Base-by-base conservation (phyloP, 1,140 invertebrate species). In the Propsilocerus akamusi region DNA sequence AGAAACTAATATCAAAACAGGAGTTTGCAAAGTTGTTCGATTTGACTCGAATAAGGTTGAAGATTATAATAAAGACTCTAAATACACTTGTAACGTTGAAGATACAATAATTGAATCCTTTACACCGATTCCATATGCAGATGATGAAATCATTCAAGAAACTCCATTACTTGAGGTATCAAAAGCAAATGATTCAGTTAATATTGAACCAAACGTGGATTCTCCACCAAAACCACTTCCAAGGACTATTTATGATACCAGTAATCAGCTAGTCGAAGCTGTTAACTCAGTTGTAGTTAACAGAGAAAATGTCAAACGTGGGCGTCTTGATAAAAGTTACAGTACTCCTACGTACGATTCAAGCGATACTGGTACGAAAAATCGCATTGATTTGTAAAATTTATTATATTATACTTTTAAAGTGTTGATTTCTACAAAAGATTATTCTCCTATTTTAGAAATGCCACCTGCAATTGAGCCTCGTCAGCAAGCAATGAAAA, bases 281-380 rank as follows among this genome's bases (percentile, higher is more conserved):
- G 58, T 67, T 23, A 68, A 68, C 34, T 54, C 57, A 53, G 54
- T 59, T 10, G 57, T 65, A 1, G 52, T 65, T 5, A 49, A 55
- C 34, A 54, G 65, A 49, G 37, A 56, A 50, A 32, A 53, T 11
- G 59, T 56, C 48, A 59, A 59, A 53, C 69, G 71, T 32, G 79
- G 69, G 32, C 72, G 69, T 53, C 63, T 85, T 32, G 81, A 86
- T 64, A 84, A 85, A 63, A 81, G 78, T 56, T 74, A 80, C 58
- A 85, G 81, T 53, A 83, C 80, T 4, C 81, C 82, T 0, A 78
- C 79, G 0, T 84, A 84, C 62, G 80, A 77, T 54, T 72, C 69
- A 2, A 68, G 70, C 8, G 58, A 61, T 53, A 56, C 57, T 8
- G 50, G 47, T 51, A 51, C n/a, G 37, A n/a, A n/a, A n/a, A n/a